phyloP scores from a whole-genome alignment of 2,888 invertebrate species.

The Acanthosepion pharaonis region DNA sequence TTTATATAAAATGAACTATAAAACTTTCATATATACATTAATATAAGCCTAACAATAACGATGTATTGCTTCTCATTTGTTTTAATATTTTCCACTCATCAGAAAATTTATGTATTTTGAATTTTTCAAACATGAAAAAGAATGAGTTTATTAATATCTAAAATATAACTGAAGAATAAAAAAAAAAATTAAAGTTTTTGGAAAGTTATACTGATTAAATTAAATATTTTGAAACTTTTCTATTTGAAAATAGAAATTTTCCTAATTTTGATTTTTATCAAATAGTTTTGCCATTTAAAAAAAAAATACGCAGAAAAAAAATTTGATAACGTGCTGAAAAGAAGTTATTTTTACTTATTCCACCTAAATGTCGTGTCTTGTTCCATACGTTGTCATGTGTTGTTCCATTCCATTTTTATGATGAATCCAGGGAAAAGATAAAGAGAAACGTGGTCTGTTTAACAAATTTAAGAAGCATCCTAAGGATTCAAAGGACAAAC shows the following conservation, averaged over 20 bases:
- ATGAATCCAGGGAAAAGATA: conserved; percentile 37
- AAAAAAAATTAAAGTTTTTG: too few relatives aligned
- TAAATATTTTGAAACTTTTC: too few relatives aligned
- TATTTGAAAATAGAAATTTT: too few relatives aligned
- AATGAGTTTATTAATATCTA: too few relatives aligned
- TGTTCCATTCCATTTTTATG: not conserved
- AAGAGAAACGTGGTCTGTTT: conserved; percentile 41
- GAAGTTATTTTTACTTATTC: too few relatives aligned
- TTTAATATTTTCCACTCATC: not conserved
- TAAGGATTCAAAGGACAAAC: conserved; percentile 44
- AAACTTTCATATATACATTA: not conserved
- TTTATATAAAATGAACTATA: too few relatives aligned
- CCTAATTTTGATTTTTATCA: too few relatives aligned
- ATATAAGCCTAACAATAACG: too few relatives aligned
- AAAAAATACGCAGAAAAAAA: not conserved
- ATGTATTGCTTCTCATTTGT: not conserved
- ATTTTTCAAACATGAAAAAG: not conserved
- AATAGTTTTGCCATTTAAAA: too few relatives aligned
- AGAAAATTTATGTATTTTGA: not conserved
- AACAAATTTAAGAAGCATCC: conserved; percentile 14
- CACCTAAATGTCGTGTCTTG: too few relatives aligned
- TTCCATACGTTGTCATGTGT: not conserved
- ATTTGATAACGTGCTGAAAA: not conserved
- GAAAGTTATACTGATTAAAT: too few relatives aligned
- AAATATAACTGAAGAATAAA: too few relatives aligned